Evolutionary conservation across 2,797 vertebrate genomes (phyloP).

Genomic region (Oophaga sylvatica): DNA sequence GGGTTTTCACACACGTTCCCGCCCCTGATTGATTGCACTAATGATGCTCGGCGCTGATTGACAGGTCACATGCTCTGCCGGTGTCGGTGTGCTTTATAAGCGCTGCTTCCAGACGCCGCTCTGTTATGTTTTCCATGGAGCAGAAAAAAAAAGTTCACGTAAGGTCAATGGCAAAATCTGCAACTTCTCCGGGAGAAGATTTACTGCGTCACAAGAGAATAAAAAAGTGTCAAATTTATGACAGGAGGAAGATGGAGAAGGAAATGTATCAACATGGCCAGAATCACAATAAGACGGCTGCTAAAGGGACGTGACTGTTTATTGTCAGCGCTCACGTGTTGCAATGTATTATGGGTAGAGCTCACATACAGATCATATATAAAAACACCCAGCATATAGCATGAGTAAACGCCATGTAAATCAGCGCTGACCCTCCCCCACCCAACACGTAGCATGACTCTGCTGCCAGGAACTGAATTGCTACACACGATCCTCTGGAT

Average conservation of each 20-base stretch:
- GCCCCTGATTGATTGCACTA: neutral
- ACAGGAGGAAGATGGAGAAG: neutral
- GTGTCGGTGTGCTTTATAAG: neutral
- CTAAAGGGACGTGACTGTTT: too few species aligned
- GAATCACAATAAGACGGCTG: too few species aligned
- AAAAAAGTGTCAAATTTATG: neutral
- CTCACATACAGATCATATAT: too few species aligned
- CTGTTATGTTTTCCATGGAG: constrained; percentile 14
- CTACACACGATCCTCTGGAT: too few species aligned
- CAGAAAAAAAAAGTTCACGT: constrained; percentile 19
- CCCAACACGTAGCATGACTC: too few species aligned
- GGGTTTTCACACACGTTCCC: neutral
- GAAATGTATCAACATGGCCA: neutral
- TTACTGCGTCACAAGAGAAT: neutral
- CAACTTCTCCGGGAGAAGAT: constrained; percentile 4
- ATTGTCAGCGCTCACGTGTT: too few species aligned
- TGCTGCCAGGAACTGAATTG: too few species aligned
- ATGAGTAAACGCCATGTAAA: too few species aligned
- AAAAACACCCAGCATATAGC: too few species aligned
- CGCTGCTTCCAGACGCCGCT: neutral
- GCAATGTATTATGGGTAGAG: too few species aligned
- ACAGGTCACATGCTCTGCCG: neutral
- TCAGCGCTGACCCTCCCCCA: too few species aligned
- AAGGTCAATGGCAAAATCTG: constrained; percentile 14
- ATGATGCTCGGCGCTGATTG: neutral